Percentiles rank a stretch among this genome's conserved stretches.
Conservation (phyloP, 2,888 invertebrate species). For the Brachyptera risi region DNA sequence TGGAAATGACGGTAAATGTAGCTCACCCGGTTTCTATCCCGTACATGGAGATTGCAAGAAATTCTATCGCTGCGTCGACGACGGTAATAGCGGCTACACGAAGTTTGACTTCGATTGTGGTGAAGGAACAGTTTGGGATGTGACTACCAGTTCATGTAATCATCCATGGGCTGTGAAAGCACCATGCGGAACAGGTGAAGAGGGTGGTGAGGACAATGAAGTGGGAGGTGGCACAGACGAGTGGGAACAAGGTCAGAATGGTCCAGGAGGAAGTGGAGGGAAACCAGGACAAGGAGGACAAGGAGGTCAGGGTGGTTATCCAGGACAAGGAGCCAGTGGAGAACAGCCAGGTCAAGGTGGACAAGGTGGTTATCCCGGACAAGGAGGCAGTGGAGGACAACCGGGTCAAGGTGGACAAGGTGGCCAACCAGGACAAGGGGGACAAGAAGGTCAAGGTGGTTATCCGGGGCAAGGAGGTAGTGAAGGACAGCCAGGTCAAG, state of each 20-base stretch:
- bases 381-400: slow-evolving; percentile 19
- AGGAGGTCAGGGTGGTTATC: slow-evolving; percentile 11
- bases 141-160: slow-evolving; percentile 63
- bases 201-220: slow-evolving; percentile 11
- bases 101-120: slow-evolving; percentile 70
- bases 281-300: not conserved
- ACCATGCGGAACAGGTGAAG: slow-evolving; percentile 28
- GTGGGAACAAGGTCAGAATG: not conserved
- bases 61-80: slow-evolving; percentile 64
- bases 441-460: slow-evolving; percentile 10
- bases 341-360: slow-evolving; percentile 14
- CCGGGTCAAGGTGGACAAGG: slow-evolving; percentile 7
- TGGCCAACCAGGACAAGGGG: slow-evolving; percentile 1
- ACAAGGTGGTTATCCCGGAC: slow-evolving; percentile 5
- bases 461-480: slow-evolving; percentile 17
- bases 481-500: not conserved
- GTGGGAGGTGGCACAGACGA: slow-evolving; percentile 11
- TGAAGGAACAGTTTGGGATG: slow-evolving; percentile 75
- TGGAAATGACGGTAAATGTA: slow-evolving; percentile 42
- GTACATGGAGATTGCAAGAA: slow-evolving; percentile 57
- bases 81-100: slow-evolving; percentile 55
- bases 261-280: slow-evolving; percentile 3
- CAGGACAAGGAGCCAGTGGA: not conserved
- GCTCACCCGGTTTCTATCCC: slow-evolving; percentile 58
- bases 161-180: slow-evolving; percentile 56